These are phyloP conservation scores for Apotomis capreana DNA, from an alignment of 2,888 invertebrate genomes.

Conservation along the genomic window DNA sequence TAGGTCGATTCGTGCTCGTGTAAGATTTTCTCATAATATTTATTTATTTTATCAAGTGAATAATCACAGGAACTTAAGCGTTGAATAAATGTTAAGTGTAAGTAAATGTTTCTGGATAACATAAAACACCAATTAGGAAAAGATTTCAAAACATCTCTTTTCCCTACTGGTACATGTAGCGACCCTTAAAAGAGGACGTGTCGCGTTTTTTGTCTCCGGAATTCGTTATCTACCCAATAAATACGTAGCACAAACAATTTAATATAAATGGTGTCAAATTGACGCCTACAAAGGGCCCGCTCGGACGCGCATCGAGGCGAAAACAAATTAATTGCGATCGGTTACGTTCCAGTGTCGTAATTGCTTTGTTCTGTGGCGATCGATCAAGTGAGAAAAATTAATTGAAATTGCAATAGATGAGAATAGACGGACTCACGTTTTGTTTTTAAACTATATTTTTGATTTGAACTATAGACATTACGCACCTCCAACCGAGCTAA, in stretches of 20 bases:
- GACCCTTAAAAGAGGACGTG: slow-evolving; percentile 30
- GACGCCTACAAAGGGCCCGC: slow-evolving; percentile 69
- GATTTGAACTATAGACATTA: too few relatives aligned
- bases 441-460: background rate
- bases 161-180: slow-evolving; percentile 5
- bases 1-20: too few relatives aligned
- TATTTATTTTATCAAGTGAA: too few relatives aligned
- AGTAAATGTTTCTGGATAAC: background rate
- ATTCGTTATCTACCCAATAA: slow-evolving; percentile 48
- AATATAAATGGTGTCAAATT: slow-evolving; percentile 70
- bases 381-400: slow-evolving; percentile 80
- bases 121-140: slow-evolving; percentile 25
- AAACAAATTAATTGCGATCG: slow-evolving; percentile 82
- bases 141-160: slow-evolving; percentile 1
- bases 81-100: too few relatives aligned
- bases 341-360: slow-evolving; percentile 76
- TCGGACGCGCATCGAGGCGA: slow-evolving; percentile 70
- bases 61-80: too few relatives aligned
- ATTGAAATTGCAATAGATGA: slow-evolving; percentile 65
- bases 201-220: slow-evolving; percentile 50
- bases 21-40: too few relatives aligned
- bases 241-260: slow-evolving; percentile 60
- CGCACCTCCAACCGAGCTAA: too few relatives aligned
- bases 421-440: slow-evolving; percentile 8
- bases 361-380: slow-evolving; percentile 77